Percentiles rank a stretch among this genome's conserved stretches.
Evolutionary conservation across 2,888 invertebrate species (phyloP).

Genomic region (Sphaerophoria rueppellii): DNA sequence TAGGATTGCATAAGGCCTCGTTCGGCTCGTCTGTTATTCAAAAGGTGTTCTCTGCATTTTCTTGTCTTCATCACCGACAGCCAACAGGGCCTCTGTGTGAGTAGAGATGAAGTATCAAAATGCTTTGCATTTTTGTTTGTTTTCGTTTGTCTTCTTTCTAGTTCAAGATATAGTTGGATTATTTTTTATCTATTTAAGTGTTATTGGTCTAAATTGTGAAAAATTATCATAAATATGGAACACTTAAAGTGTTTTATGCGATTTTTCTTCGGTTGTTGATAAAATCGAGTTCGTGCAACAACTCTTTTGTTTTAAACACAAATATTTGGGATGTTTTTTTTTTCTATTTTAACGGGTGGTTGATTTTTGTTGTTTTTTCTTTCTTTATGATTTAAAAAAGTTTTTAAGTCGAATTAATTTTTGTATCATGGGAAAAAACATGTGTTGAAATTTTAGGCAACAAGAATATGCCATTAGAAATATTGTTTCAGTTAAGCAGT

Average conservation of each 20-base stretch:
- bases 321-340: neutral
- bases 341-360: neutral
- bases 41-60: neutral
- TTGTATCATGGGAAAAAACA: neutral
- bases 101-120: slow-evolving; percentile 26
- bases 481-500: too few relatives aligned
- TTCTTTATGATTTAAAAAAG: neutral
- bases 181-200: slow-evolving; percentile 34
- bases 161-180: slow-evolving; percentile 48
- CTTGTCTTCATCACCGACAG: neutral
- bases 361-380: neutral
- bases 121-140: slow-evolving; percentile 41
- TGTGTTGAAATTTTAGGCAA: neutral
- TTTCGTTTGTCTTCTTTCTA: slow-evolving; percentile 16
- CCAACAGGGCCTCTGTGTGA: neutral
- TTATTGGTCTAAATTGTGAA: slow-evolving; percentile 47
- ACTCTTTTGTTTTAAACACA: slow-evolving; percentile 30
- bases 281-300: slow-evolving; percentile 39
- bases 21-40: slow-evolving; percentile 33
- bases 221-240: slow-evolving; percentile 37
- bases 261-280: slow-evolving; percentile 13
- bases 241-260: slow-evolving; percentile 19
- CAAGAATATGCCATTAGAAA: too few relatives aligned
- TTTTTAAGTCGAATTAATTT: neutral
- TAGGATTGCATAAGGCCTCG: slow-evolving; percentile 48